Evolutionary conservation across 2,888 invertebrate species (phyloP), one percentile per base, ranked within the genome.

Genomic region (Phymatocera aterrima): DNA sequence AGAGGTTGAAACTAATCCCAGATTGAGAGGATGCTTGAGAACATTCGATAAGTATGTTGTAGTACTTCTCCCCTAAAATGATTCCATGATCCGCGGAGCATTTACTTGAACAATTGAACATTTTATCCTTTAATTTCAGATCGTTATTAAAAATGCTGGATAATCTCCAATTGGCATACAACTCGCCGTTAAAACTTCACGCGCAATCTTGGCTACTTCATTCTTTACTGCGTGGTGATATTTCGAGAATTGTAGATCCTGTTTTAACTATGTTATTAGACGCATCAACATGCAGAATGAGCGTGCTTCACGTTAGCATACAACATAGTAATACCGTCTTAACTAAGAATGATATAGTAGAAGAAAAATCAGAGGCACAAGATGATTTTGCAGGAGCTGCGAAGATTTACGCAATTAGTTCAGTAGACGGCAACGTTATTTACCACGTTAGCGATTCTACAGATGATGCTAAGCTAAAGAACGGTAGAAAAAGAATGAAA

Each of bases 381-480:
- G 88, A 88, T 34, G 89, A 90, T 8, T 87, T 85, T 75, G 90
- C 87, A 82, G 91, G 86, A 3, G 86, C 90, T 0, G 90, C 90
- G 1, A 95, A 95, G 86, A 95, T 97, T 15, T 96, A 95, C 86
- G 96, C 96, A 0, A 95, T 97, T 60, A 96, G 96, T 85, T 96
- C 95, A 61, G 95, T 96, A 37, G 95, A 95, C 83, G 96, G 96
- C 1, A 95, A 96, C 83, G 94, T 97, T 3, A 94, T 93, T 85
- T 94, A 93, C 84, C 94, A 94, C 81, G 92, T 93, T 0, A 92
- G 93, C 31, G 91, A 91, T 65, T 88, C 89, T 1, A 91, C 89
- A 15, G 88, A 87, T 5, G 87, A 87, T 43, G 85, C 86, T 15
- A 86, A 84, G 4, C 78, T 83, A 48, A 85, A 85, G 81, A 91